Evolutionary conservation across 2,113 vertebrate genomes (phyloP).

Genomic region (Erinaceus europaeus): DNA sequence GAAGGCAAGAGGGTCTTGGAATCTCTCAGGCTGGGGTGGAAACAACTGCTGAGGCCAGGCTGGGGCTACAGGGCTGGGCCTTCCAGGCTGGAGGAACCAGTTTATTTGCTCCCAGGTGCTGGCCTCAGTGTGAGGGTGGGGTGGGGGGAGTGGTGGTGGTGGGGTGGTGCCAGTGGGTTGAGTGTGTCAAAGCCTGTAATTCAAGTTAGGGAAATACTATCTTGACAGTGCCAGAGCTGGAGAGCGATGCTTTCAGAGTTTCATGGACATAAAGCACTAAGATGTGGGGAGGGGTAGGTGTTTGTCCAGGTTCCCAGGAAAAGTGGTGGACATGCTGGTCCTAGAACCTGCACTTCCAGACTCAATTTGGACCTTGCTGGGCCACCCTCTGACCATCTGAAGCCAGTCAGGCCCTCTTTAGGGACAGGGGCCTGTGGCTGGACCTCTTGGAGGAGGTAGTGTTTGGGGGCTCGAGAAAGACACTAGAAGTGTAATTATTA

Average conservation of each 20-base stretch:
- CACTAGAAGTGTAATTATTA: not conserved
- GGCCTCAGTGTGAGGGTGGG: not conserved
- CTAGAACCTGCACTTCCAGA: not conserved
- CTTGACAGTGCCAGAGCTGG: not conserved
- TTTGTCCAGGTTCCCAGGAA: not conserved
- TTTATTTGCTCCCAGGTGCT: conserved; percentile 44
- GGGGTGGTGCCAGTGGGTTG: not conserved
- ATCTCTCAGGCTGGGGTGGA: not conserved
- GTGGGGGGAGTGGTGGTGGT: not conserved
- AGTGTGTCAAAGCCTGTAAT: not conserved
- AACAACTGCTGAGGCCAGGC: not conserved
- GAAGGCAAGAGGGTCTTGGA: not conserved
- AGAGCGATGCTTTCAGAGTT: not conserved
- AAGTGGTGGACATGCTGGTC: not conserved
- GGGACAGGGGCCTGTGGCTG: not conserved
- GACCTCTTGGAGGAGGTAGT: not conserved
- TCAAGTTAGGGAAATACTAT: not conserved
- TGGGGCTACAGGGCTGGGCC: not conserved
- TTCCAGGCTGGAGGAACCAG: conserved; percentile 47
- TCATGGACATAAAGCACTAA: not conserved
- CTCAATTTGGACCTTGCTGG: not conserved
- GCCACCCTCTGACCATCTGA: not conserved
- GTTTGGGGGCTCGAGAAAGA: not conserved
- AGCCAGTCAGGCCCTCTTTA: not conserved
- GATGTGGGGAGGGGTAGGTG: not conserved